Base-by-base conservation (phyloP, 37 sponge, comb jelly and placozoan genomes). In the Geodia barretti region DNA sequence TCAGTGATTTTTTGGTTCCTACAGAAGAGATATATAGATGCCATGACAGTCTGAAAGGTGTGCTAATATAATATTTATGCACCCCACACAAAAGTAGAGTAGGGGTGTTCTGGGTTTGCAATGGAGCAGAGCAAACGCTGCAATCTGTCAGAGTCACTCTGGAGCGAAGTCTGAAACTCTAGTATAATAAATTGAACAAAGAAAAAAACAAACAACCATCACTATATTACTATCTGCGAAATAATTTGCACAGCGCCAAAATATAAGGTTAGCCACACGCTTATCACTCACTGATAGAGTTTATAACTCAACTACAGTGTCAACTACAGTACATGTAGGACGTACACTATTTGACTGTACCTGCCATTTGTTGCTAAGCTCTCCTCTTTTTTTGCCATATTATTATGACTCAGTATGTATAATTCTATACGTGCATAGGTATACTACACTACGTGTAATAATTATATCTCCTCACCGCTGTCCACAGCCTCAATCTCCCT, bases 401-500 rank as follows among this genome's bases (percentile, higher is more conserved):
- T n/a, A n/a, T n/a, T n/a, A n/a, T n/a, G n/a, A n/a, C n/a, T n/a
- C n/a, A n/a, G n/a, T n/a, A n/a, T n/a, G n/a, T n/a, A n/a, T n/a
- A n/a, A n/a, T n/a, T n/a, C n/a, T n/a, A n/a, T n/a, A n/a, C n/a
- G n/a, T n/a, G n/a, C n/a, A n/a, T n/a, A n/a, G n/a, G n/a, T n/a
- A n/a, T n/a, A n/a, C n/a, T n/a, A n/a, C n/a, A n/a, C n/a, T n/a
- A n/a, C n/a, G n/a, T n/a, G n/a, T n/a, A n/a, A n/a, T n/a, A n/a
- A n/a, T 75, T 41, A 69, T 7, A 3, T 33, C 39, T 35, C 35
- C 91, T 72, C 54, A 90, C 91, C 91, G 65, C 83, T 90, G 69
- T 90, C 91, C 40, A 90, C 87, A 33, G 91, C 91, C 68, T 86
- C 71, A 17, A 86, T 81, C 59, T 90, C 91, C n/a, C 87, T 75